Conservation (phyloP, 2,888 invertebrate genomes). For the Malacosoma neustria region DNA sequence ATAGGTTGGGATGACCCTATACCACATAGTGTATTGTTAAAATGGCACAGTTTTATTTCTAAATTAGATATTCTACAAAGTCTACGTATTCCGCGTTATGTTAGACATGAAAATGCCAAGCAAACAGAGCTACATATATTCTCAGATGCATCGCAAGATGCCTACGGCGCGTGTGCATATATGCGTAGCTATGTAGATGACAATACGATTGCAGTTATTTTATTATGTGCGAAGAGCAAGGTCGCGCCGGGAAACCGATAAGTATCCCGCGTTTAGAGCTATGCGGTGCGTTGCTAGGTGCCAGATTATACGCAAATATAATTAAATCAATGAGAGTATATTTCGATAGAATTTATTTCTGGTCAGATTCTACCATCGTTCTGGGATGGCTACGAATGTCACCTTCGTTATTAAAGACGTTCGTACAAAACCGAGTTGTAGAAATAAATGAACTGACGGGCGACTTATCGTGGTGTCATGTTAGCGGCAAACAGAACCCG, state of each 20-base stretch:
- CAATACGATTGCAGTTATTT: conserved; percentile 8
- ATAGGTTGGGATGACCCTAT: conserved; percentile 18
- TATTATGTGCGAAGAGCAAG: too few relatives aligned
- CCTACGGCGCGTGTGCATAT: conserved; percentile 18
- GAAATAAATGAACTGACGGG: not conserved
- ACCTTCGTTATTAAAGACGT: conserved; percentile 2
- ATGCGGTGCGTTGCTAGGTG: conserved; percentile 4
- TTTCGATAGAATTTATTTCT: conserved; percentile 7
- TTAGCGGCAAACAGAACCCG: not conserved
- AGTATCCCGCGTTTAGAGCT: conserved; percentile 2
- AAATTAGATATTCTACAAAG: not conserved
- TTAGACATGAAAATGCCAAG: conserved; percentile 2
- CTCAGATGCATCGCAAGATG: conserved; percentile 16
- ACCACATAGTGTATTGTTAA: conserved; percentile 6
- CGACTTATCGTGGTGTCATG: not conserved
- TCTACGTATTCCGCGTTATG: conserved; percentile 13
- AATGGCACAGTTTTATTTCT: not conserved
- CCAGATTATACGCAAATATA: conserved; percentile 13
- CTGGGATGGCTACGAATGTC: conserved; percentile 15
- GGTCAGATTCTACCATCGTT: conserved; percentile 20
- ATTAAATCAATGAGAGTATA: conserved; percentile 7
- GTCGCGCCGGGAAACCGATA: not conserved
- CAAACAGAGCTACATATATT: conserved; percentile 17
- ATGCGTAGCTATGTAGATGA: conserved; percentile 6
- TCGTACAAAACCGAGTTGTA: conserved; percentile 1